Base-by-base conservation (phyloP, 1,140 invertebrate genomes). In the Sycophaga agraensis region DNA sequence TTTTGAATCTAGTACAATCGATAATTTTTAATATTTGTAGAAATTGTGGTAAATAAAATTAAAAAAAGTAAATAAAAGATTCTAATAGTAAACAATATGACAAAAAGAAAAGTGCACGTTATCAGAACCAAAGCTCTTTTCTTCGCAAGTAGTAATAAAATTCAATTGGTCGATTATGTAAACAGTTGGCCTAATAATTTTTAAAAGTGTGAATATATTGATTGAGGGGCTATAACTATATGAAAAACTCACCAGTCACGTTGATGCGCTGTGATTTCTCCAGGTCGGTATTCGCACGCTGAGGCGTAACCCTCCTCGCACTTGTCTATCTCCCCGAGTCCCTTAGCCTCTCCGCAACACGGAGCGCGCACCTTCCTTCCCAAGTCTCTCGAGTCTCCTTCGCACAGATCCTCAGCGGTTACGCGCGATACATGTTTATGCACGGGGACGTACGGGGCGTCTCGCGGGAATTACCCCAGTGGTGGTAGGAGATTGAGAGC, bases 171-270 rank as follows among this genome's bases (percentile, higher is more conserved):
- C n/a, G n/a, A n/a, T n/a, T n/a, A n/a, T n/a, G n/a, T n/a, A n/a
- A n/a, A n/a, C n/a, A n/a, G n/a, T n/a, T n/a, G n/a, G n/a, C n/a
- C n/a, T n/a, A n/a, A n/a, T n/a, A n/a, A n/a, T n/a, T n/a, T n/a
- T n/a, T n/a, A n/a, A n/a, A n/a, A n/a, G n/a, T n/a, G n/a, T n/a
- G n/a, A n/a, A n/a, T n/a, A n/a, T n/a, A n/a, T n/a, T n/a, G n/a
- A n/a, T n/a, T n/a, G n/a, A n/a, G n/a, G n/a, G n/a, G n/a, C n/a
- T n/a, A n/a, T n/a, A n/a, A n/a, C n/a, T n/a, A n/a, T 2, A 17
- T 40, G 31, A 59, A 5, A 31, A 54, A 62, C 59, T 62, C 45
- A 62, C 59, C 59, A 55, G 51, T 62, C 59, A 62, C 51, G 51
- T 55, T 62, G 59, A 48, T 49, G 34, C 35, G 59, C 4, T 31